phyloP scores from a whole-genome alignment of 2,888 invertebrate species.

The Drosophila quinaria region DNA sequence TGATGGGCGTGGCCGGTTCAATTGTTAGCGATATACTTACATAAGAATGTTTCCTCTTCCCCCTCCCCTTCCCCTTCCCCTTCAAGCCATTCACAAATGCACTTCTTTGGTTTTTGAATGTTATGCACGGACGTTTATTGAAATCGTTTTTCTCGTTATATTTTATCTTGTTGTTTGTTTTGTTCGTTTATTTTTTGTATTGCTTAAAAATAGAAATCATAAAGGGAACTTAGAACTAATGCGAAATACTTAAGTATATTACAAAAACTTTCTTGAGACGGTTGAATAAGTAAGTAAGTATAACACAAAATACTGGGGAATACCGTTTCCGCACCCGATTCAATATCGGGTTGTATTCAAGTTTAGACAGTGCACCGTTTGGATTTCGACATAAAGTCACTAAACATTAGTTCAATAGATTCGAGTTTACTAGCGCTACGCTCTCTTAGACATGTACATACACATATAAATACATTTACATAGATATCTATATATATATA shows the following conservation, averaged over 20 bases:
- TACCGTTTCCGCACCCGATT: constrained; percentile 10
- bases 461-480: constrained; percentile 65
- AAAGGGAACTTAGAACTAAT: constrained; percentile 66
- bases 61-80: not conserved
- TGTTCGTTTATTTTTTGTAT: constrained; percentile 32
- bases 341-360: constrained; percentile 2
- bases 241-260: constrained; percentile 72
- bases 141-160: constrained; percentile 63
- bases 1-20: constrained; percentile 70
- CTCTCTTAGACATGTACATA: constrained; percentile 61
- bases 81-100: constrained; percentile 47
- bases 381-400: constrained; percentile 33
- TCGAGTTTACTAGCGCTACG: constrained; percentile 68
- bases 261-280: constrained; percentile 48
- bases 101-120: constrained; percentile 67
- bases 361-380: constrained; percentile 62
- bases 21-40: constrained; percentile 59
- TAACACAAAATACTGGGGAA: constrained; percentile 14
- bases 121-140: constrained; percentile 79
- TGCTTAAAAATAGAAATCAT: constrained; percentile 42
- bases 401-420: constrained; percentile 74
- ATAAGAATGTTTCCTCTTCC: constrained; percentile 52
- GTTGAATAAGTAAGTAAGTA: constrained; percentile 11
- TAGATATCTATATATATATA: constrained; percentile 38
- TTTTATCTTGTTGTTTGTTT: constrained; percentile 62